Conservation (phyloP, 1,140 invertebrate species). For the Lordiphosa clarofinis region DNA sequence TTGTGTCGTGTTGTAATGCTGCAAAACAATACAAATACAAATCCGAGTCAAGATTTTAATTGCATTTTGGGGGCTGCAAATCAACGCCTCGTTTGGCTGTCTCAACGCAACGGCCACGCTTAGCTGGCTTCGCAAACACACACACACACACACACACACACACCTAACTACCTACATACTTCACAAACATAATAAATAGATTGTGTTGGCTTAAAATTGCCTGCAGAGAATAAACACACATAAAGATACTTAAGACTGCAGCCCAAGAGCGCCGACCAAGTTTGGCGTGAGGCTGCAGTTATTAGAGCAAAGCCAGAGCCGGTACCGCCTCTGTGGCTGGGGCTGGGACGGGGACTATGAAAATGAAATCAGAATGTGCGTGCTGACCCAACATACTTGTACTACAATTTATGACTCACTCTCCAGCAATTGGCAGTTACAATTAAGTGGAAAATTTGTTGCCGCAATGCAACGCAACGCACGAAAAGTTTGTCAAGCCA, state of each 20-base stretch:
- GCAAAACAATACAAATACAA: conserved; percentile 20
- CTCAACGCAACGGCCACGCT: conserved; percentile 40
- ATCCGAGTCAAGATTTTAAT: conserved; percentile 11
- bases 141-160: conserved; percentile 17
- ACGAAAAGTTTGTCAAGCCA: conserved; percentile 12
- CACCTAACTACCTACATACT: conserved; percentile 1
- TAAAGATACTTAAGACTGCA: conserved; percentile 19
- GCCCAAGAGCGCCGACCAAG: conserved; percentile 20
- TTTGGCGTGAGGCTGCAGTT: conserved; percentile 9
- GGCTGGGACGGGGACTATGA: neutral
- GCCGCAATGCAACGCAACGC: conserved; percentile 7
- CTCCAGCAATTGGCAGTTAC: conserved; percentile 4
- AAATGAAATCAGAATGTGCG: conserved; percentile 7
- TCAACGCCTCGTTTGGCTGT: conserved; percentile 40
- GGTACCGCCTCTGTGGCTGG: neutral
- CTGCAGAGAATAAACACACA: conserved; percentile 24
- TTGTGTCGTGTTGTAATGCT: conserved; percentile 36
- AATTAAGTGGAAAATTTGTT: conserved; percentile 4
- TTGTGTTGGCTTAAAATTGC: conserved; percentile 22
- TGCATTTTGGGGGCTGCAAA: conserved; percentile 36
- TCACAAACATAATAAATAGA: conserved; percentile 1
- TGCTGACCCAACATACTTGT: conserved; percentile 6
- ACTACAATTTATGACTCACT: conserved; percentile 1
- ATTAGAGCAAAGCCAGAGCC: conserved; percentile 15
- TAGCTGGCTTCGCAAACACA: conserved; percentile 37